Conservation (phyloP, 2,797 vertebrate species). For the Mus spretus region DNA sequence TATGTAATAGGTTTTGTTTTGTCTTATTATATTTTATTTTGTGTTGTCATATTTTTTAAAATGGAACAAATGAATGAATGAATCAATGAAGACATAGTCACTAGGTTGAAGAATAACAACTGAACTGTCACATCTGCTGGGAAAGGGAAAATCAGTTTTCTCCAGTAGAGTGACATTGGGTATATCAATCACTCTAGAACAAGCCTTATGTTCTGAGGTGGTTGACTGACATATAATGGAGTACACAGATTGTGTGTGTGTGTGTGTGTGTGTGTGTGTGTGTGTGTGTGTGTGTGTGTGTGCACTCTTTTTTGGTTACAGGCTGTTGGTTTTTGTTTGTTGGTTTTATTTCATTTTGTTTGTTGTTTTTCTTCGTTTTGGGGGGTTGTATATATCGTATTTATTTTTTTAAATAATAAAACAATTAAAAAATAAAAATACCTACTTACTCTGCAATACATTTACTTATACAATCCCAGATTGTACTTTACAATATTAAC, state of each 20-base stretch:
- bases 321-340: background rate
- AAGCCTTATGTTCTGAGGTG: background rate
- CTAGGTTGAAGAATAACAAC: background rate
- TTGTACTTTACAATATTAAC: background rate
- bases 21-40: background rate
- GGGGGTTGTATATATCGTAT: background rate
- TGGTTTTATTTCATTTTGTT: background rate
- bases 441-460: background rate
- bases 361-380: background rate
- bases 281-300: background rate
- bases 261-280: background rate
- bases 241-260: background rate
- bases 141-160: background rate
- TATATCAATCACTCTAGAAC: background rate
- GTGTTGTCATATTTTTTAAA: background rate
- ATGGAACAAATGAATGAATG: background rate
- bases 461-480: background rate
- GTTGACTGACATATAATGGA: background rate
- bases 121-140: background rate
- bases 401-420: background rate
- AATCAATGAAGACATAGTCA: background rate
- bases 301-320: background rate
- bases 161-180: background rate
- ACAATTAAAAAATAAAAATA: too few species aligned
- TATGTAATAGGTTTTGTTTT: background rate